A percentile compares a stretch with the other conserved stretches of the same genome.
Conservation (phyloP, 2,797 vertebrate genomes). For the Oophaga sylvatica region DNA sequence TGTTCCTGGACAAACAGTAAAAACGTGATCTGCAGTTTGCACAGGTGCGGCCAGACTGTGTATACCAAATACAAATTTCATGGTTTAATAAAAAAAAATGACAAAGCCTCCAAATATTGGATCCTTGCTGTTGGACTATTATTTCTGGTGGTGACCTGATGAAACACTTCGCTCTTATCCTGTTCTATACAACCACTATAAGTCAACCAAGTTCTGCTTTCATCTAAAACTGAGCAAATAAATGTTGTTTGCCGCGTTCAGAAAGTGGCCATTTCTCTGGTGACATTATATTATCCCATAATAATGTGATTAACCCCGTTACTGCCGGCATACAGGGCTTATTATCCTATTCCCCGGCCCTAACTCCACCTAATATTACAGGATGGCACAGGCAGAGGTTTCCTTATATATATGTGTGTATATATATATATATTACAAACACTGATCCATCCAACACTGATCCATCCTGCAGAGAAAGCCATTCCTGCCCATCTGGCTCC, state of each 20-base stretch:
- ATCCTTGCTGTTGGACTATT: not conserved
- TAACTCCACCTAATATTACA: no score
- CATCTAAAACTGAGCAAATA: constrained; percentile 67
- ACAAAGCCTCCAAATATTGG: not conserved
- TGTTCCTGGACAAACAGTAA: constrained; percentile 18
- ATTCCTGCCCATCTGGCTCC: no score
- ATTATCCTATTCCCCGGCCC: no score
- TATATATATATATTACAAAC: no score
- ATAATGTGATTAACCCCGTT: constrained; percentile 77
- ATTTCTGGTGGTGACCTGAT: not conserved
- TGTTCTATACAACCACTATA: constrained; percentile 35
- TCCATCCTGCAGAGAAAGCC: no score
- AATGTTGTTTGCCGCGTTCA: constrained; percentile 69
- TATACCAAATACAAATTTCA: no score
- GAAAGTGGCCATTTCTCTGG: constrained; percentile 78
- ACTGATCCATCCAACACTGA: no score
- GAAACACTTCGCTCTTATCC: constrained; percentile 3
- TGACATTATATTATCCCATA: no score
- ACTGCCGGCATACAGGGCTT: constrained; percentile 66
- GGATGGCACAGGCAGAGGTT: no score
- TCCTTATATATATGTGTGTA: no score
- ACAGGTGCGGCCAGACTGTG: constrained; percentile 44
- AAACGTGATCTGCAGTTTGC: constrained; percentile 17
- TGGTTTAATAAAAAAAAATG: no score
- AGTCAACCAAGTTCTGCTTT: no score